Evolutionary conservation across 2,113 vertebrate species (phyloP).

Genomic region (Pterophyllum scalare): DNA sequence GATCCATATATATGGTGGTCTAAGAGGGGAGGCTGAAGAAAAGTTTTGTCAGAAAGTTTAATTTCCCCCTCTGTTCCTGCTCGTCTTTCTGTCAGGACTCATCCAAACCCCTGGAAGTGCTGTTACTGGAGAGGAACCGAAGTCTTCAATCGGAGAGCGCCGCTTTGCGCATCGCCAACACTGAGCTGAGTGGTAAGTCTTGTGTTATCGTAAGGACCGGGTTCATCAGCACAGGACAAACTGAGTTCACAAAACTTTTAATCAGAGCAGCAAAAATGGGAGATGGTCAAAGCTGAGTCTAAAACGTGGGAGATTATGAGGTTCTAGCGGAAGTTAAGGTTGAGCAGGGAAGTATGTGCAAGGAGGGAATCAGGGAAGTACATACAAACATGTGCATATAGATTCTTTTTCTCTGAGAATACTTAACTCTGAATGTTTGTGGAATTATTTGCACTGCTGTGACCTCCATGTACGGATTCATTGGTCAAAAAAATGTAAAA

Average conservation of each 20-base stretch:
- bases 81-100: slow-evolving; percentile 79
- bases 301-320: not conserved
- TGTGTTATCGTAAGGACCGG: not conserved
- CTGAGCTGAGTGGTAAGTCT: slow-evolving; percentile 96
- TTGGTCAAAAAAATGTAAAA: not conserved
- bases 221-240: slow-evolving; percentile 6
- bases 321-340: slow-evolving; percentile 39
- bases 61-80: not conserved
- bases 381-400: not conserved
- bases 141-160: slow-evolving; percentile 95
- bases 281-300: slow-evolving; percentile 12
- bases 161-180: slow-evolving; percentile 92
- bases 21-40: not conserved
- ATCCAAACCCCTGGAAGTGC: slow-evolving; percentile 93
- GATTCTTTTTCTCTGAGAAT: slow-evolving; percentile 78
- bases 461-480: not conserved
- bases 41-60: not conserved
- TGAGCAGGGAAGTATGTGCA: not conserved
- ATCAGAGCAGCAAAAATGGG: not conserved
- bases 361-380: not conserved
- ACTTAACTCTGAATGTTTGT: slow-evolving; percentile 32
- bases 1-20: not conserved
- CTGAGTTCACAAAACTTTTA: not conserved
- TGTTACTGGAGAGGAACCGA: slow-evolving; percentile 97
- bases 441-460: not conserved